Base-by-base conservation (phyloP, 2,113 vertebrate species). In the Toxotes chatareus region DNA sequence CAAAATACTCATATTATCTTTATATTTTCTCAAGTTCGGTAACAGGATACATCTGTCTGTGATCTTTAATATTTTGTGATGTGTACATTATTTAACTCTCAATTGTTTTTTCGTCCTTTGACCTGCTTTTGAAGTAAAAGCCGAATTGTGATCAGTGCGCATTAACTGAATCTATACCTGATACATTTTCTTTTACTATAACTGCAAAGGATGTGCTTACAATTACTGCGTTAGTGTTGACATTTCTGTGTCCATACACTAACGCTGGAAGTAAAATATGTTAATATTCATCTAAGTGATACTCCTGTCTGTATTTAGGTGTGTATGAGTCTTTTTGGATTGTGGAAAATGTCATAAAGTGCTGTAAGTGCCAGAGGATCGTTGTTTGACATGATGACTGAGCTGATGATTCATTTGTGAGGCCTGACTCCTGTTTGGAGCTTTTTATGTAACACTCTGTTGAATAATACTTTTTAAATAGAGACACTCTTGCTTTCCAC, bases 391-490 rank as follows among this genome's bases (percentile, higher is more conserved):
- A 85, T 73, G 74, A 84, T 89, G 90, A 86, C 86, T 87, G 82
- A 83, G 74, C 84, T 79, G 21, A 72, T 93, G 90, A 92, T 76
- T 92, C 91, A 91, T 92, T 85, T 93, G 77, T 32, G 56, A 91
- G 82, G 80, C 90, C 86, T 89, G 76, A 85, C 85, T 83, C 73
- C 86, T 69, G 79, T 90, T 88, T 87, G 70, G 59, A 75, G 79
- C 79, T 86, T 93, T 86, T 95, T 95, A 93, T 92, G 84, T 85
- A 95, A 94, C 89, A 38, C 76, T 79, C 76, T 67, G 88, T 93
- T 93, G 93, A 92, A 90, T 95, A 94, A 95, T 94, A 84, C 87
- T 86, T 94, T 95, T 94, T 93, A 93, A 94, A 94, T 91, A 86
- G 82, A 86, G 92, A 75, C 83, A 82, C 87, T 89, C 31, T 73